phyloP scores from a whole-genome alignment of 2,113 vertebrate species.

The Misgurnus anguillicaudatus region DNA sequence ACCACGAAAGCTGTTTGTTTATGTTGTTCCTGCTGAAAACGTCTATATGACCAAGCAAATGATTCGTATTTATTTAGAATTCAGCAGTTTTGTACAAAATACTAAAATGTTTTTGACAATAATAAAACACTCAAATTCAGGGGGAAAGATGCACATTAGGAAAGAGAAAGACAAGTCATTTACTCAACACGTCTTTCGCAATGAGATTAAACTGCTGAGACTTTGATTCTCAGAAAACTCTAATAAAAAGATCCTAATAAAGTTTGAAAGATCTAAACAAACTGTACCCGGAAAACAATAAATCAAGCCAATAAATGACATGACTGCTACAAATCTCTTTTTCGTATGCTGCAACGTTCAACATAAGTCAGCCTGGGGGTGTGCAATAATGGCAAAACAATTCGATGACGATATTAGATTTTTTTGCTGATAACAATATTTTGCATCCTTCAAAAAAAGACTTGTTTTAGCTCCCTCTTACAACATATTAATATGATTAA shows the following conservation, averaged over 20 bases:
- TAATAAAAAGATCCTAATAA: neutral
- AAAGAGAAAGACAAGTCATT: neutral
- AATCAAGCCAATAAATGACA: constrained; percentile 19
- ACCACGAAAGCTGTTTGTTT: too few species aligned
- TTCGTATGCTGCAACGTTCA: neutral
- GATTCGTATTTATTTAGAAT: neutral
- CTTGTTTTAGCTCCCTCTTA: neutral
- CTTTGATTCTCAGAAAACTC: neutral
- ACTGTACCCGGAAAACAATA: neutral
- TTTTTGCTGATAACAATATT: too few species aligned
- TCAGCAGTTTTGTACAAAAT: neutral
- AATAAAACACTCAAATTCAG: too few species aligned
- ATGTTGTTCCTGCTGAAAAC: too few species aligned
- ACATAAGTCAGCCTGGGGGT: neutral
- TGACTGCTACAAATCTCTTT: neutral
- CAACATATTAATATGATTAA: too few species aligned
- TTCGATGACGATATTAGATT: too few species aligned
- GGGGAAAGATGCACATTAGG: neutral
- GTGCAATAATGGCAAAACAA: too few species aligned
- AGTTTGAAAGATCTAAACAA: neutral
- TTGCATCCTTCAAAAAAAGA: too few species aligned
- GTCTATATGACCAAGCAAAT: neutral
- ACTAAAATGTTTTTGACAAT: too few species aligned
- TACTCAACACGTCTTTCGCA: neutral
- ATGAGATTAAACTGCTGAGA: neutral